Conservation (phyloP, 2,797 vertebrate genomes). For the Fistularia tabacaria region DNA sequence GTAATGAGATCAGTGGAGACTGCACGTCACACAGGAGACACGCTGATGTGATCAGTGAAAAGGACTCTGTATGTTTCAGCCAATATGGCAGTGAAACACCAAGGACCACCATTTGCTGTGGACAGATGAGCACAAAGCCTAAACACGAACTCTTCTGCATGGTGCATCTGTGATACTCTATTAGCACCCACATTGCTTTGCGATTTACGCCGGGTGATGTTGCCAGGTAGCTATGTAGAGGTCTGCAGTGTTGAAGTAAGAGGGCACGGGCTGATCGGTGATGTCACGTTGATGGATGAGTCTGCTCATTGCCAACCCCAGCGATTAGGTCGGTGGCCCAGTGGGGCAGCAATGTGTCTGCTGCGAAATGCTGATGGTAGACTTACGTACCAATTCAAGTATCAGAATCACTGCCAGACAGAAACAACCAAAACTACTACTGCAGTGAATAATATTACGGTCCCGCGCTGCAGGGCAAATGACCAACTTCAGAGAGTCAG, state of each 20-base stretch:
- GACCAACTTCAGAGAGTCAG: constrained; percentile 26
- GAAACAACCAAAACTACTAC: constrained; percentile 12
- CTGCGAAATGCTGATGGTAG: constrained; percentile 64
- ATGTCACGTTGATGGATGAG: constrained; percentile 73
- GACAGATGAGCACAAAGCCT: constrained; percentile 3
- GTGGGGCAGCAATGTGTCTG: constrained; percentile 54
- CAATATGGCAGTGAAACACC: constrained; percentile 29
- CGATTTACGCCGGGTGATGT: constrained; percentile 5
- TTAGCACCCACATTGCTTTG: neutral
- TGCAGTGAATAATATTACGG: constrained; percentile 38
- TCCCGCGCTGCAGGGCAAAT: constrained; percentile 23
- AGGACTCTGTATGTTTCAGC: constrained; percentile 35
- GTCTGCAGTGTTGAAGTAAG: constrained; percentile 21
- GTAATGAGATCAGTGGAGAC: constrained; percentile 51
- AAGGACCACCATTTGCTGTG: neutral
- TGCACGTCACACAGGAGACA: constrained; percentile 37
- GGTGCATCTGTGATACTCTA: neutral
- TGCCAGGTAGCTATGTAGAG: constrained; percentile 15
- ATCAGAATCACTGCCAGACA: constrained; percentile 53
- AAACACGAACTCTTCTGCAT: constrained; percentile 2
- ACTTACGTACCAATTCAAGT: constrained; percentile 63
- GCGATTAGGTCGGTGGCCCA: constrained; percentile 66
- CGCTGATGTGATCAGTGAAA: constrained; percentile 56
- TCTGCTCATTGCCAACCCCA: constrained; percentile 59
- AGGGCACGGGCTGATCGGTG: constrained; percentile 1